A percentile compares a stretch with the other conserved stretches of the same genome.
phyloP scores from a whole-genome alignment of 2,113 vertebrate species.

The Megatriorchis doriae region DNA sequence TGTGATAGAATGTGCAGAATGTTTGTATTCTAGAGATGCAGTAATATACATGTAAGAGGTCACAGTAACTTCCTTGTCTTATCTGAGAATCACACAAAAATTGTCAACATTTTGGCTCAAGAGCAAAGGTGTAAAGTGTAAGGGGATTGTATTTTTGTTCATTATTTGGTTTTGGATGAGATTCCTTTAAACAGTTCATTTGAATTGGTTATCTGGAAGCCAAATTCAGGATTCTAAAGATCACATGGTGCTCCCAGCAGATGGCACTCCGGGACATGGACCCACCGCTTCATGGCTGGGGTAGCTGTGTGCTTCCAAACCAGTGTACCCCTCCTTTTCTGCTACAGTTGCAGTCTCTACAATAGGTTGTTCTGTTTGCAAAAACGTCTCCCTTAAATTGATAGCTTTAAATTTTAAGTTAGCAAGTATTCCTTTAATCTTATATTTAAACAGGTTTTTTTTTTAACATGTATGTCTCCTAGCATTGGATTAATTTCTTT shows the following conservation, averaged over 20 bases:
- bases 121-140: background rate
- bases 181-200: background rate
- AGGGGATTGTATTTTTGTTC: background rate
- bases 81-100: background rate
- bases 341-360: fast-evolving
- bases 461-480: background rate
- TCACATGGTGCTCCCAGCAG: background rate
- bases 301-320: background rate
- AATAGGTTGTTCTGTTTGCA: background rate
- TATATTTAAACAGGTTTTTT: background rate
- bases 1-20: background rate
- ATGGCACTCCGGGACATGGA: background rate
- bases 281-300: no score
- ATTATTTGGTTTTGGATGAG: background rate
- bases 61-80: no score
- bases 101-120: background rate
- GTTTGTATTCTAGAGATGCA: background rate
- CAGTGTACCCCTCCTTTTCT: background rate
- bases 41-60: background rate
- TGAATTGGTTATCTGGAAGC: background rate
- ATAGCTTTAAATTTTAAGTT: background rate
- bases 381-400: background rate
- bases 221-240: no score
- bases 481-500: background rate
- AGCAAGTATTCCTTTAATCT: background rate